phyloP scores from a whole-genome alignment of 1,140 invertebrate species.

The Pararge aegeria region DNA sequence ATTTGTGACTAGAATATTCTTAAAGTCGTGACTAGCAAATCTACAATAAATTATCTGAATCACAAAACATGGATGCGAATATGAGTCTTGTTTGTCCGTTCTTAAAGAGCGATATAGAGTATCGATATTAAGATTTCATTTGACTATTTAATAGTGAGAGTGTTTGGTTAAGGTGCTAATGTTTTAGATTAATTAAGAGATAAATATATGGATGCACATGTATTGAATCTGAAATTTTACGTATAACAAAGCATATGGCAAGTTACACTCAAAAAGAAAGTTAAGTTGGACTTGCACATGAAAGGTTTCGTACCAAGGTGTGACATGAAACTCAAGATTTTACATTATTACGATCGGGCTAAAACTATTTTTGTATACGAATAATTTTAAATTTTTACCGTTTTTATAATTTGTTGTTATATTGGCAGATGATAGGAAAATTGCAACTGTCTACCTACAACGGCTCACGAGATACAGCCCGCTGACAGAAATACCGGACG shows the following conservation, averaged over 20 bases:
- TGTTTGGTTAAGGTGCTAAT: background rate
- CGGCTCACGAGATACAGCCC: too few species aligned
- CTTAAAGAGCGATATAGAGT: background rate
- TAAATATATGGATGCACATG: slow-evolving; percentile 1
- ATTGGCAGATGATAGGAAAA: too few species aligned
- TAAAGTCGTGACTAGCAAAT: slow-evolving; percentile 31
- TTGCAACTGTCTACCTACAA: too few species aligned
- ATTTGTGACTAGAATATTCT: slow-evolving; percentile 31
- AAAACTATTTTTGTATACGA: too few species aligned
- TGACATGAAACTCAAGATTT: too few species aligned
- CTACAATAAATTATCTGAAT: background rate
- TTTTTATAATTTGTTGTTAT: too few species aligned
- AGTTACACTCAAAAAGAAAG: background rate
- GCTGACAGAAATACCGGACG: too few species aligned
- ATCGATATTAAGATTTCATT: background rate
- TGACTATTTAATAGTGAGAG: background rate
- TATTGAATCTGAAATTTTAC: background rate
- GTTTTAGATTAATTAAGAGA: slow-evolving; percentile 1
- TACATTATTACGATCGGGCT: too few species aligned
- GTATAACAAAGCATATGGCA: background rate
- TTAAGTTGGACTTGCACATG: too few species aligned
- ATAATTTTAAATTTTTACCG: too few species aligned
- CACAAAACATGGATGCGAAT: background rate
- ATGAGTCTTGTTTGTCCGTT: background rate
- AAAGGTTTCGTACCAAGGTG: too few species aligned